phyloP scores from a whole-genome alignment of 2,888 invertebrate genomes.

The Melangyna quadrimaculata region DNA sequence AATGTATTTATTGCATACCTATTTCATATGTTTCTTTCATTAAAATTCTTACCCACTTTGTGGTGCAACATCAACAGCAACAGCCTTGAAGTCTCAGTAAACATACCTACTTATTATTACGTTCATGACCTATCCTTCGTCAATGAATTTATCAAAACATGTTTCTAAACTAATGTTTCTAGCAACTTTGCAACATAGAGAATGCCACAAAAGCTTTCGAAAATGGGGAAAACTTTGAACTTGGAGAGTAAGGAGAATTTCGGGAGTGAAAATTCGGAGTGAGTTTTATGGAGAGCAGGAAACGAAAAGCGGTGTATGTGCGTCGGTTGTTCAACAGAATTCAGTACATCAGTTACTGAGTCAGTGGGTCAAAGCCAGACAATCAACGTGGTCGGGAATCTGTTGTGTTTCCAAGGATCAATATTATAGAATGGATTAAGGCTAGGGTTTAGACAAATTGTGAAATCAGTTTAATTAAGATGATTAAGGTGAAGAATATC shows the following conservation, averaged over 20 bases:
- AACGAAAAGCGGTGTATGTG: background rate
- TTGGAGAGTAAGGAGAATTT: background rate
- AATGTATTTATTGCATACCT: too few species aligned
- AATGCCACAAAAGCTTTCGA: constrained; percentile 23
- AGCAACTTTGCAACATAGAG: background rate
- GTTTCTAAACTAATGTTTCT: background rate
- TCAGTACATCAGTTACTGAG: constrained; percentile 49
- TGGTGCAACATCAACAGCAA: background rate
- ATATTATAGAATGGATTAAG: background rate
- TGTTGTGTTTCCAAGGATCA: background rate
- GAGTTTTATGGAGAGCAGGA: background rate
- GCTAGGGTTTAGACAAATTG: background rate
- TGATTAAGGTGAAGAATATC: background rate
- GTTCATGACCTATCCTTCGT: constrained; percentile 8
- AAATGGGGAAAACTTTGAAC: background rate
- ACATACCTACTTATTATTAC: constrained; percentile 5
- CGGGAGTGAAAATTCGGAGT: background rate
- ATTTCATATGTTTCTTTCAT: background rate
- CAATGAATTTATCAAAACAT: constrained; percentile 1
- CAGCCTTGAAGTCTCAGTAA: constrained; percentile 21
- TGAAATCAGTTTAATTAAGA: background rate
- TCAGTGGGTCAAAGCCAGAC: constrained; percentile 66
- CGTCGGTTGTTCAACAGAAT: constrained; percentile 13
- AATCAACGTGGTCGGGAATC: background rate
- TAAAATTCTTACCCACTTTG: background rate